Base-by-base conservation (phyloP, 2,113 vertebrate genomes). In the Galbula dea region DNA sequence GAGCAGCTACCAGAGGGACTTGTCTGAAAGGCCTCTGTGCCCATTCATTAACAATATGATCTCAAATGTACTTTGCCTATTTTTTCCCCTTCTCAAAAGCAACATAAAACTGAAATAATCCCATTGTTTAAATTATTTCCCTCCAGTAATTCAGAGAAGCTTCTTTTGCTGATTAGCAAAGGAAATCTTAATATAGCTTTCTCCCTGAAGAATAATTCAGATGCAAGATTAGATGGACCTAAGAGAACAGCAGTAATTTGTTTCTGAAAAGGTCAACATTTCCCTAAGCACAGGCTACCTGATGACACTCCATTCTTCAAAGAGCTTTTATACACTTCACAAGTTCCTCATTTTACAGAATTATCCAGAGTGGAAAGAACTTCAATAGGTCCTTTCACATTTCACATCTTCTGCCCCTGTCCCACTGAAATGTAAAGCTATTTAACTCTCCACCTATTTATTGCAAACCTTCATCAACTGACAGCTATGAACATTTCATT, bases 211-310 rank as follows among this genome's bases (percentile, higher is more conserved):
- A 80, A 61, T 46, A 76, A 85, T 89, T 85, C 72, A 36, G 82
- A 85, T 91, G 81, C 62, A 95, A 93, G 93, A 95, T 93, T 95
- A 94, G 87, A 93, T 27, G 76, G 72, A 90, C 73, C 18, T 14
- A 68, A 36, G 34, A 75, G 84, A 94, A 91, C 7, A 85, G 90
- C 92, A 86, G 68, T 49, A 83, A 96, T 43, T 93, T 77, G 48
- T 89, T 95, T 87, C 92, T 89, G 84, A 95, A 84, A 95, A 96
- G 90, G 92, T 90, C 90, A 77, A 29, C 22, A 54, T 82, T 87
- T 93, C 90, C 69, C 41, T 91, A 88, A 90, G 96, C 85, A 89
- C 71, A 75, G 85, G 89, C 92, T 92, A 90, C 91, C 81, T 93
- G 85, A 63, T 63, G 90, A 77, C 79, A 76, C 68, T 41, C 36